A percentile compares a stretch with the other conserved stretches of the same genome.
Evolutionary conservation across 2,888 invertebrate species (phyloP).

Genomic region (Rhagonycha lutea): DNA sequence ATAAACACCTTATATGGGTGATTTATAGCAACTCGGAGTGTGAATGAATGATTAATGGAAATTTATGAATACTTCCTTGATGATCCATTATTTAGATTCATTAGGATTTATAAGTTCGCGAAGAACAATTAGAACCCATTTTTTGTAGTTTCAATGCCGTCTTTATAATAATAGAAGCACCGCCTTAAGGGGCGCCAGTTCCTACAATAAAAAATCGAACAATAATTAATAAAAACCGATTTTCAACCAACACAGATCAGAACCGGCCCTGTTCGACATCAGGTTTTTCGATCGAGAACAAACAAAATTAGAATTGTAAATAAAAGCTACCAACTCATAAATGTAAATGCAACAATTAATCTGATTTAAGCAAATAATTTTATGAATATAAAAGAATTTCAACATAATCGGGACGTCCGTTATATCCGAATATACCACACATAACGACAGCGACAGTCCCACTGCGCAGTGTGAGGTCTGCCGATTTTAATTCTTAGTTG

Average conservation of each 20-base stretch:
- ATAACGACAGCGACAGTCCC: constrained; percentile 24
- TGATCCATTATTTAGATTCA: not conserved
- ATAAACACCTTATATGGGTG: not conserved
- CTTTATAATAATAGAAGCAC: not conserved
- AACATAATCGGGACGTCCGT: constrained; percentile 18
- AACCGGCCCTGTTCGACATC: not conserved
- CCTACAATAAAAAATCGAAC: not conserved
- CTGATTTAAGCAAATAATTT: constrained; percentile 16
- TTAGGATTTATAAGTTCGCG: not conserved
- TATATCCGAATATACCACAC: constrained; percentile 26
- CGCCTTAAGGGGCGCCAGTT: not conserved
- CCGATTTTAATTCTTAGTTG: constrained; percentile 27
- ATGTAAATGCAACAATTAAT: constrained; percentile 15
- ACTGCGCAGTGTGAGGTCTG: constrained; percentile 37
- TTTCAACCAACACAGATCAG: not conserved
- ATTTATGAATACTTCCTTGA: not conserved
- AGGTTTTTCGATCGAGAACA: not conserved
- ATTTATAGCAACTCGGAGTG: not conserved
- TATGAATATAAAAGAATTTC: constrained; percentile 19
- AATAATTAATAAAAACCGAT: not conserved
- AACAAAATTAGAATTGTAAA: constrained; percentile 16
- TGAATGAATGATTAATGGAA: not conserved
- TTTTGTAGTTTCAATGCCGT: not conserved
- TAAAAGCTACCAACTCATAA: constrained; percentile 9
- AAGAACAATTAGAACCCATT: not conserved